Evolutionary conservation across 2,113 vertebrate species (phyloP), one percentile per base, ranked within the genome.

Genomic region (Heteronetta atricapilla): DNA sequence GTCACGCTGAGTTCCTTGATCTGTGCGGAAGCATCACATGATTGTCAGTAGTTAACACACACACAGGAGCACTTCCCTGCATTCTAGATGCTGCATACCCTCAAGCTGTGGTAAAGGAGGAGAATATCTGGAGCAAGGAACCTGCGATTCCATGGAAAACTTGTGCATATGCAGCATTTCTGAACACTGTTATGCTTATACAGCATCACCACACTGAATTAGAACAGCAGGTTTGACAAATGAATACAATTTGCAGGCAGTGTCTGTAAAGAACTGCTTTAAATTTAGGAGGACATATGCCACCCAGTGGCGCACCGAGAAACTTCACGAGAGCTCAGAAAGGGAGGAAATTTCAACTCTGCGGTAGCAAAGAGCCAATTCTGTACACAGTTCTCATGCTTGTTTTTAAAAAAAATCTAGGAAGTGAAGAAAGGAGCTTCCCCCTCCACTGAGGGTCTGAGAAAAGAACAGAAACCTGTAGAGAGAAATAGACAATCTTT

Each of bases 251-350:
- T n/a, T 76, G 64, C 19, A 63, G 50, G 11, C 31, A 3, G 10
- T 46, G 50, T 18, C 46, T 38, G 36, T 25, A 5, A 52, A 68
- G 17, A 86, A 46, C 17, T 15, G 5, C 34, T 82, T 68, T 11
- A 62, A 95, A 88, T 6, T 56, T 34, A 6, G 25, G 94, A 67
- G 88, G 89, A 84, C 42, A 53, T 6, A 8, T 81, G 96, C 96
- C 95, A 96, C 79, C 96, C 88, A 90, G 96, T 59, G 95, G 94
- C 66, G 55, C 33, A 29, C 13, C 4, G 26, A 93, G 91, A 87
- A 93, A 95, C 86, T 92, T 55, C 94, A 89, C 2, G 5, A 79
- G 76, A 58, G 34, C 25, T 4, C 2, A 4, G 31, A 56, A 48
- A 59, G 50, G n/a, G 42, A 89, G 15, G 14, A 18, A 55, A 34